Evolutionary conservation across 53 echinoderm and acorn worm species (phyloP).

Genomic region (Paracentrotus lividus): DNA sequence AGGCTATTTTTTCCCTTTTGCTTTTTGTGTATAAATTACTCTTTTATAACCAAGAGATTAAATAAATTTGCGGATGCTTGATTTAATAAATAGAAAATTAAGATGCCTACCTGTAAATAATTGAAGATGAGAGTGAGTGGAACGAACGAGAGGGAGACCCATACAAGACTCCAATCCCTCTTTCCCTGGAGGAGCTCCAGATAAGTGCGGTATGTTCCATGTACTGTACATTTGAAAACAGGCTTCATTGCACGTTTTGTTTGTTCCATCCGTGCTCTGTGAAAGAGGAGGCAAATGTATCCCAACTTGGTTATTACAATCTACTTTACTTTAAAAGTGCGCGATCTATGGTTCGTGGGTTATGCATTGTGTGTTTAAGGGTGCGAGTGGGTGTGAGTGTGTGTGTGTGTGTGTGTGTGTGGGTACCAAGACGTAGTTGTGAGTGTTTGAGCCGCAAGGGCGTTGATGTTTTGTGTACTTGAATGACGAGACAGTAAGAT

Average conservation of each 20-base stretch:
- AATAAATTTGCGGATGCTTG: no score
- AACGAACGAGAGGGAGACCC: slow-evolving; percentile 87
- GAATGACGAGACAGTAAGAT: no score
- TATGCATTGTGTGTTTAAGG: background rate
- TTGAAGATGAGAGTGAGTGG: slow-evolving; percentile 90
- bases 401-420: no score
- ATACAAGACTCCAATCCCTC: slow-evolving; percentile 91
- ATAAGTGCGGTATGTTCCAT: slow-evolving; percentile 89
- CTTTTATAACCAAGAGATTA: no score
- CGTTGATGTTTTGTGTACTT: no score
- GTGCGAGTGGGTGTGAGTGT: background rate
- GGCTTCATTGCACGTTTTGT: slow-evolving; percentile 90
- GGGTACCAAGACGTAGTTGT: no score
- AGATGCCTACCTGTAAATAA: slow-evolving; percentile 81
- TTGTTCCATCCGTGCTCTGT: slow-evolving; percentile 74
- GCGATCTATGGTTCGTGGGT: no score
- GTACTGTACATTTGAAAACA: slow-evolving; percentile 83
- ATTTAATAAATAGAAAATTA: no score
- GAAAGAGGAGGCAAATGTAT: background rate
- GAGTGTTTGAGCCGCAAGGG: no score
- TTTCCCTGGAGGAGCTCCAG: slow-evolving; percentile 85
- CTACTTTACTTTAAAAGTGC: no score
- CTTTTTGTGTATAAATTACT: no score
- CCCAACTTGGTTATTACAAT: background rate
- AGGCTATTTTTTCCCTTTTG: no score